Conservation (phyloP, 2,113 vertebrate species). For the Podarcis raffonei region DNA sequence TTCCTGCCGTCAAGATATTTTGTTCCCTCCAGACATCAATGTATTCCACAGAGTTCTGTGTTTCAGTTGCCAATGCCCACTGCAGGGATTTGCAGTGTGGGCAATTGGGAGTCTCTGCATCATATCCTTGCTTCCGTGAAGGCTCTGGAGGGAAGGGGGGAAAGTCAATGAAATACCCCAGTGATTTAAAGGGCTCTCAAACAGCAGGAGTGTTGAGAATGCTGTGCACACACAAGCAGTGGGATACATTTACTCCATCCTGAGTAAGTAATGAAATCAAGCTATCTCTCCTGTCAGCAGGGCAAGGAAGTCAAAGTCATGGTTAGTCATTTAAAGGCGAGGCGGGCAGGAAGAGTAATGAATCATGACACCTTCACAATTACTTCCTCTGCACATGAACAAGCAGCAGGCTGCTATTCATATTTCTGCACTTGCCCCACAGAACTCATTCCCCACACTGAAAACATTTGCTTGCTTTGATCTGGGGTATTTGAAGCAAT, state of each 20-base stretch:
- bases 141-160: neutral
- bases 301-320: neutral
- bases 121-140: neutral
- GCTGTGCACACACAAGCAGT: neutral
- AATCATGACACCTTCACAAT: neutral
- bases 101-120: slow-evolving; percentile 6
- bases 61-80: neutral
- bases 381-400: neutral
- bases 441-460: neutral
- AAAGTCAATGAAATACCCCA: neutral
- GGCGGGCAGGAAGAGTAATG: neutral
- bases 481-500: neutral
- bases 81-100: neutral
- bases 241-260: slow-evolving; percentile 3
- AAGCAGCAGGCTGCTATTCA: neutral
- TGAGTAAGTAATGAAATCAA: neutral
- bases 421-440: neutral
- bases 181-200: neutral
- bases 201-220: slow-evolving; percentile 19
- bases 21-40: neutral
- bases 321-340: neutral
- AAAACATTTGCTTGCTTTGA: neutral
- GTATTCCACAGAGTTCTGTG: neutral
- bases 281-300: neutral
- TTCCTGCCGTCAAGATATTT: neutral